Evolutionary conservation across 2,888 invertebrate species (phyloP).

Genomic region (Calameuta idolon): DNA sequence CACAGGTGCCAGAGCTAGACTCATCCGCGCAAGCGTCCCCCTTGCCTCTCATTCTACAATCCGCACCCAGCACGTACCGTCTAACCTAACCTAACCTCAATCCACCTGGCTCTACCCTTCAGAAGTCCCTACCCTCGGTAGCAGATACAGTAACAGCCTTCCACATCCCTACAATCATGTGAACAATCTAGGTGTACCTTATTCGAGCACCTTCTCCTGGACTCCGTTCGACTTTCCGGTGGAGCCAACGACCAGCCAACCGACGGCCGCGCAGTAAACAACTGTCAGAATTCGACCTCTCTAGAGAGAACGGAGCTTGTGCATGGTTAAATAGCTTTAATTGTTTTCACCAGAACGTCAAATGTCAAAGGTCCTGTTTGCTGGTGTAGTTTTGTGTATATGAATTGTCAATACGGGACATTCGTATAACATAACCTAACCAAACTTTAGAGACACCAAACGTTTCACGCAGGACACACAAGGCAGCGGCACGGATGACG

Average conservation of each 20-base stretch:
- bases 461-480: not conserved
- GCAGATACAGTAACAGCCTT: not conserved
- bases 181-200: not conserved
- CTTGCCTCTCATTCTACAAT: constrained; percentile 36
- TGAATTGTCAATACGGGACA: not conserved
- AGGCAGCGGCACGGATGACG: not conserved
- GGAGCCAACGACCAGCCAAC: not conserved
- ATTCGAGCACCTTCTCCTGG: not conserved
- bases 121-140: not conserved
- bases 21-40: constrained; percentile 60
- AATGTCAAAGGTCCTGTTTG: not conserved
- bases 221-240: not conserved
- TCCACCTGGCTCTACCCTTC: not conserved
- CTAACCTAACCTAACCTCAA: not conserved
- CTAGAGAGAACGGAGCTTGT: not conserved
- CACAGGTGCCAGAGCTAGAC: constrained; percentile 61
- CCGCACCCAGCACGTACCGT: constrained; percentile 13
- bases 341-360: not conserved
- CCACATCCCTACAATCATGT: not conserved
- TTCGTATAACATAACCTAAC: not conserved
- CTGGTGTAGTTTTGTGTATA: not conserved
- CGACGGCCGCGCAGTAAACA: not conserved
- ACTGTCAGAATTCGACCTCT: not conserved
- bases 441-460: not conserved
- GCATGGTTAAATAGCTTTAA: not conserved